Evolutionary conservation across 2,888 invertebrate species (phyloP).

Genomic region (Heliconius hortense): DNA sequence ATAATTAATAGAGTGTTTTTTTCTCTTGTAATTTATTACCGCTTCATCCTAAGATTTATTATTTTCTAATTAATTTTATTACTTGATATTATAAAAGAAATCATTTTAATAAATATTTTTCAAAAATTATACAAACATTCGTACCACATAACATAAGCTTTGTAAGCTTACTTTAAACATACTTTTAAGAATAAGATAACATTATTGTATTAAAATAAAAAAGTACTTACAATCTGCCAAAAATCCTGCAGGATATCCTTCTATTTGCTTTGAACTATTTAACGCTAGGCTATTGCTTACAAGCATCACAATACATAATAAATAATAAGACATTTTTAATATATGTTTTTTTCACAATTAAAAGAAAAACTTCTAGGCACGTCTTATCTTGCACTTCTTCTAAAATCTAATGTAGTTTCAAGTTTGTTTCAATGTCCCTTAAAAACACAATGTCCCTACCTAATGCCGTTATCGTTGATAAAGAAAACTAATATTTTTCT

Average conservation of each 20-base stretch:
- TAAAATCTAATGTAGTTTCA: constrained; percentile 14
- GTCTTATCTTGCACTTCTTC: constrained; percentile 31
- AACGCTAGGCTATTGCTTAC: constrained; percentile 46
- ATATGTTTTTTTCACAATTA: neutral
- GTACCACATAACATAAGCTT: too few relatives aligned
- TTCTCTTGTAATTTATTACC: too few relatives aligned
- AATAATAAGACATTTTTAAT: constrained; percentile 27
- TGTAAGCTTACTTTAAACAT: too few relatives aligned
- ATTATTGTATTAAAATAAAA: too few relatives aligned
- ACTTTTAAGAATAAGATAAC: too few relatives aligned
- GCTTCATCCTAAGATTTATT: too few relatives aligned
- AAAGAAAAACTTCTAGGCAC: constrained; percentile 11
- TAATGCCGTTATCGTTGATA: neutral
- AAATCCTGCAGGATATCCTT: constrained; percentile 63
- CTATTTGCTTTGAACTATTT: constrained; percentile 57
- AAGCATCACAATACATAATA: constrained; percentile 42
- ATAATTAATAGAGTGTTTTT: too few relatives aligned
- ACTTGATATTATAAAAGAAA: too few relatives aligned
- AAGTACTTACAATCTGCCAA: constrained; percentile 63
- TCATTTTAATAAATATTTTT: too few relatives aligned
- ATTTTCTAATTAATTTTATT: too few relatives aligned
- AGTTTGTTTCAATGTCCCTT: constrained; percentile 26
- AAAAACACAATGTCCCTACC: neutral
- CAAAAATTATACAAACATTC: too few relatives aligned
- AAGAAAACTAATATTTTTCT: constrained; percentile 2